Evolutionary conservation across 2,113 vertebrate species (phyloP).

Genomic region (Peucedramus taeniatus): DNA sequence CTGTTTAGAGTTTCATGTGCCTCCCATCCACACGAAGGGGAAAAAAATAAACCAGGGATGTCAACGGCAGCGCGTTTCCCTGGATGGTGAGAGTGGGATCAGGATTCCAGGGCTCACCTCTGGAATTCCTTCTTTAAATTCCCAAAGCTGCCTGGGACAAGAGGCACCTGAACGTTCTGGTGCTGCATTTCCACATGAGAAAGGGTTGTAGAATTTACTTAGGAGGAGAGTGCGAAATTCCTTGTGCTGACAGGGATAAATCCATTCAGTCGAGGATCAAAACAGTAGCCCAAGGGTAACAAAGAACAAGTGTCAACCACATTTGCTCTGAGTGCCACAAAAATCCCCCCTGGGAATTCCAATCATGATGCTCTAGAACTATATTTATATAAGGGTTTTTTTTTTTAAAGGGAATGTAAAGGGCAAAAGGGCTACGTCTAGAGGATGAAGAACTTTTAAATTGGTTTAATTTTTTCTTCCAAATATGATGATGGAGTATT

Average conservation of each 20-base stretch:
- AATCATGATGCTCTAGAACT: constrained; percentile 49
- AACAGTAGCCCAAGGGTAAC: constrained; percentile 71
- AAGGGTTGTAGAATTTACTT: constrained; percentile 29
- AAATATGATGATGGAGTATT: background rate
- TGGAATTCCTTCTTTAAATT: background rate
- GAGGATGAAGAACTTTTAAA: background rate
- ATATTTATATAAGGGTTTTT: constrained; percentile 4
- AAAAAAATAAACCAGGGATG: background rate
- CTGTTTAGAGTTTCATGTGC: background rate
- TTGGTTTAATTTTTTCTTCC: background rate
- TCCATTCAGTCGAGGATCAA: constrained; percentile 61
- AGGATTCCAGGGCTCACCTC: background rate
- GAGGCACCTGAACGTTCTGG: background rate
- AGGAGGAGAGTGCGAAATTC: constrained; percentile 48
- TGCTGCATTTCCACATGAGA: constrained; percentile 20
- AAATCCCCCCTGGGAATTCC: constrained; percentile 53
- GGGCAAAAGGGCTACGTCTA: background rate
- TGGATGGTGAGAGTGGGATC: background rate
- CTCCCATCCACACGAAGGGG: background rate
- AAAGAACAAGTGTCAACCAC: constrained; percentile 70
- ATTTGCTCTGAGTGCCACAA: constrained; percentile 62
- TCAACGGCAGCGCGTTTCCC: background rate
- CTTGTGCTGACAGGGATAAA: constrained; percentile 64
- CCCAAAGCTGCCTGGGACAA: background rate
- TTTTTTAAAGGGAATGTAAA: background rate